Conservation (phyloP, 2,797 vertebrate species). For the Macroramphosus scolopax region DNA sequence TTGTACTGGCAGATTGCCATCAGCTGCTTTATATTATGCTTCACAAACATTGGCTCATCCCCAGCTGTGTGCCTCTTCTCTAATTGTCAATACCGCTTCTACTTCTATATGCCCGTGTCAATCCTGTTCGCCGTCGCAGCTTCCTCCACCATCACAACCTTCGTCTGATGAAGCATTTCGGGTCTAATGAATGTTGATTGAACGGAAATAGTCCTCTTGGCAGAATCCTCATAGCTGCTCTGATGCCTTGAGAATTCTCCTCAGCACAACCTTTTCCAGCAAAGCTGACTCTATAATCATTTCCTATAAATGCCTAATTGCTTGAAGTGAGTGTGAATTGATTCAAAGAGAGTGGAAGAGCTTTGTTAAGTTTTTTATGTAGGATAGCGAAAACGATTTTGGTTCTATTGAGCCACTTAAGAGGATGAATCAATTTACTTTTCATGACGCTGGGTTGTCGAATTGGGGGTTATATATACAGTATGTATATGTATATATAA, state of each 20-base stretch:
- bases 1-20: constrained; percentile 1
- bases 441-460: too few relatives aligned
- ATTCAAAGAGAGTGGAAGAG: too few relatives aligned
- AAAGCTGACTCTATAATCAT: background rate
- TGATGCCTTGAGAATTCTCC: too few relatives aligned
- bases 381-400: too few relatives aligned
- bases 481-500: background rate
- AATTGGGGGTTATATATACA: too few relatives aligned
- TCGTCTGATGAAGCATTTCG: too few relatives aligned
- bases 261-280: background rate
- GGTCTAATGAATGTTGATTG: too few relatives aligned
- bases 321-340: too few relatives aligned
- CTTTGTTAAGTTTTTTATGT: too few relatives aligned
- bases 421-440: too few relatives aligned
- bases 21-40: constrained; percentile 1
- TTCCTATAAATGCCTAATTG: background rate
- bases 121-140: too few relatives aligned
- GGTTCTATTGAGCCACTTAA: too few relatives aligned
- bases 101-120: background rate
- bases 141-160: background rate
- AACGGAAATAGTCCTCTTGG: background rate
- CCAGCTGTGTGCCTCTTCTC: background rate
- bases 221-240: background rate
- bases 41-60: constrained; percentile 3
- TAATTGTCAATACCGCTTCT: background rate